A percentile compares a stretch with the other conserved stretches of the same genome.
Evolutionary conservation across 2,888 invertebrate species (phyloP).

Genomic region (Chelonus formosanus): DNA sequence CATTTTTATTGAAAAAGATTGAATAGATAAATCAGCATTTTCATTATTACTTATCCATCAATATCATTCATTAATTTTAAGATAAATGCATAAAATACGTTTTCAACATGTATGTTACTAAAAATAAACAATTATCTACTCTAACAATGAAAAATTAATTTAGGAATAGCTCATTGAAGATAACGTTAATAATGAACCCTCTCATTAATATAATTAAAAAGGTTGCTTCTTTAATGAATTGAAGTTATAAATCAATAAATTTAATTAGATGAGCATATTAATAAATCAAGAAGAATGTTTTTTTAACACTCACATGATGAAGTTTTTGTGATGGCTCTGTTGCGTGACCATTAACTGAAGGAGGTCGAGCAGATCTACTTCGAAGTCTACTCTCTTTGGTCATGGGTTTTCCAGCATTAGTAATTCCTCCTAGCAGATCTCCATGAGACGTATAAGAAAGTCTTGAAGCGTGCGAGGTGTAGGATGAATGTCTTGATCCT

Average conservation of each 20-base stretch:
- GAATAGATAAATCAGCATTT: too few species aligned
- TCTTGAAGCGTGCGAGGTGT: constrained; percentile 93
- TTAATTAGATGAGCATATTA: constrained; percentile 4
- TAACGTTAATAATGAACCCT: too few species aligned
- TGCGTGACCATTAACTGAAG: constrained; percentile 68
- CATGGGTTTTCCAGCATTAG: constrained; percentile 72
- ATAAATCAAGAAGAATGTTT: constrained; percentile 1
- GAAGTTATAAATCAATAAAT: constrained; percentile 27
- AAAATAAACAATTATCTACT: too few species aligned
- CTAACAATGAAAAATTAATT: too few species aligned
- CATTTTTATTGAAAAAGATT: too few species aligned
- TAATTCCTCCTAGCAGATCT: constrained; percentile 81
- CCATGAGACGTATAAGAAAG: constrained; percentile 95
- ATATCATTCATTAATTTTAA: too few species aligned
- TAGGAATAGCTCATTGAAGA: too few species aligned
- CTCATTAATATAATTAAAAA: too few species aligned
- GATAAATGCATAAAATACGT: too few species aligned
- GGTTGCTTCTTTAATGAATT: too few species aligned
- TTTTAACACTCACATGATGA: constrained; percentile 68
- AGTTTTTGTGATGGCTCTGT: constrained; percentile 69
- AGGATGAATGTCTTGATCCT: constrained; percentile 92
- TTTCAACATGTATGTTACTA: too few species aligned
- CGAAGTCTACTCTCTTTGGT: constrained; percentile 88
- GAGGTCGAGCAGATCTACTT: constrained; percentile 75
- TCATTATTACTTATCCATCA: too few species aligned